Evolutionary conservation across 2,113 vertebrate genomes (phyloP), one percentile per base, ranked within the genome.

Genomic region (Sterna hirundo): DNA sequence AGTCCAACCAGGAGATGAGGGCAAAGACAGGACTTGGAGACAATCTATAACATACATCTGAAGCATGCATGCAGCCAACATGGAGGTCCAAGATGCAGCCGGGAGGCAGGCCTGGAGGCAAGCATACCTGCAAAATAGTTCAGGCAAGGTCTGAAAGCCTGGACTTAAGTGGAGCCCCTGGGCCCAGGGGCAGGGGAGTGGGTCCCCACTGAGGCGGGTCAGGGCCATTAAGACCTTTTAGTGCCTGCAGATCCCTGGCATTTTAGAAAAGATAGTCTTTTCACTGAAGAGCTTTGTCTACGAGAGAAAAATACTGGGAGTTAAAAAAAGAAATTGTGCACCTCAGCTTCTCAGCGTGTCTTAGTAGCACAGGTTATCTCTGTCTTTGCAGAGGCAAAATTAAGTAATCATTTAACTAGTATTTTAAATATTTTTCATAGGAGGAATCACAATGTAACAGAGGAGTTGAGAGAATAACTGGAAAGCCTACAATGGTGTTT

Each of bases 241-340:
- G 40, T 49, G 27, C 46, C 34, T 0, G 0, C 52, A 65, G 27
- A 44, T 76, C 7, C 16, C 78, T 29, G 34, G 15, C 30, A 15
- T 17, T 90, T 71, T 32, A 74, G 58, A 36, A 79, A 61, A 90
- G 46, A 68, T 3, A 26, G 19, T 26, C 19, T 42, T 90, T 83
- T 86, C 68, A 8, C 42, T 51, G 34, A n/a, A 70, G 51, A 34
- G 14, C 68, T 92, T 80, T 26, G 65, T 64, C 64, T 72, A 5
- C 0, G 4, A 55, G n/a, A 55, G 38, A 58, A 74, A 81, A 75
- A 75, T 1, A 30, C 0, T 0, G 2, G 23, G 19, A 68, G 8
- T 15, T 69, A 11, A 40, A 38, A 29, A 83, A 23, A 49, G 12
- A 29, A 66, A 32, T 36, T 36, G 36, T 65, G 49, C 25, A n/a